Evolutionary conservation across 2,888 invertebrate species (phyloP).

Genomic region (Diploptera punctata): DNA sequence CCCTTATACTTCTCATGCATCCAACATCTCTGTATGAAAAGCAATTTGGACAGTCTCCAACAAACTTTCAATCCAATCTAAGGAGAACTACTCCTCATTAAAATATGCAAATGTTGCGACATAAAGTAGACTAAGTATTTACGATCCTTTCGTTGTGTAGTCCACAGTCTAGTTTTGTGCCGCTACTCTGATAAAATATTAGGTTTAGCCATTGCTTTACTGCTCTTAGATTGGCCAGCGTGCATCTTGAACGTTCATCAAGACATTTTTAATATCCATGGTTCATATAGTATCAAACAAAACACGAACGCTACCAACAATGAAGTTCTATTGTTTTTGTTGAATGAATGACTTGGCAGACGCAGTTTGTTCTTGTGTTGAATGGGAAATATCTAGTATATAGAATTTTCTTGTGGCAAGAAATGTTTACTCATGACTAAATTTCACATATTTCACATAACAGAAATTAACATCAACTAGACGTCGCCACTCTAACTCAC

Average conservation of each 20-base stretch:
- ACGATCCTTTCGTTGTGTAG: conserved; percentile 16
- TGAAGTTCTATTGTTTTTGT: too few relatives aligned
- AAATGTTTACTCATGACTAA: too few relatives aligned
- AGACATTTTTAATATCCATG: too few relatives aligned
- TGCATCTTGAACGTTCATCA: background rate
- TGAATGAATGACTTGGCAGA: too few relatives aligned
- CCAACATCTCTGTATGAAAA: conserved; percentile 8
- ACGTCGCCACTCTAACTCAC: too few relatives aligned
- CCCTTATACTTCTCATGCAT: background rate
- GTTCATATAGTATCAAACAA: too few relatives aligned
- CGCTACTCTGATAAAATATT: conserved; percentile 23
- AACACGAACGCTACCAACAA: too few relatives aligned
- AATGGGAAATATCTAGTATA: too few relatives aligned
- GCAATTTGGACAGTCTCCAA: conserved; percentile 35
- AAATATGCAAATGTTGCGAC: conserved; percentile 35
- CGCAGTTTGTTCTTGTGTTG: too few relatives aligned
- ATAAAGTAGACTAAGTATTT: conserved; percentile 32
- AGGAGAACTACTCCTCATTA: conserved; percentile 31
- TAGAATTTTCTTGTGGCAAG: too few relatives aligned
- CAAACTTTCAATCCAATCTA: conserved; percentile 36
- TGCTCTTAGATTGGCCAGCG: background rate
- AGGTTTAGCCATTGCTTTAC: background rate
- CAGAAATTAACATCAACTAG: too few relatives aligned
- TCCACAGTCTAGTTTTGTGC: background rate
- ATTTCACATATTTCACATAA: too few relatives aligned